Evolutionary conservation across 1,140 invertebrate species (phyloP).

Genomic region (Asbolus verrucosus): DNA sequence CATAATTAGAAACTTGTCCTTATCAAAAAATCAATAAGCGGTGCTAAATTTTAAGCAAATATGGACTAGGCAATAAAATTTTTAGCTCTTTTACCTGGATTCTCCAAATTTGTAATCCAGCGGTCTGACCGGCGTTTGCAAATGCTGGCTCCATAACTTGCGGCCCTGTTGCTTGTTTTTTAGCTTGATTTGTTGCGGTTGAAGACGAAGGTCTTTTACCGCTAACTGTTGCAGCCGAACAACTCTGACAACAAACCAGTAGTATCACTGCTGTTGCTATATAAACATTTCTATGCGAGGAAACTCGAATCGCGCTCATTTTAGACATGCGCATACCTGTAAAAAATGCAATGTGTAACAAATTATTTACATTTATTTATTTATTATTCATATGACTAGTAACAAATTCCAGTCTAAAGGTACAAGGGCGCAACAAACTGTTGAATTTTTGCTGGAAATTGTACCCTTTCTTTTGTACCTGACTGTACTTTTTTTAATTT

Average conservation of each 20-base stretch:
- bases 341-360: too few relatives aligned
- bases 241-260: conserved; percentile 39
- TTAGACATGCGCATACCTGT: conserved; percentile 16
- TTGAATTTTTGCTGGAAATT: too few relatives aligned
- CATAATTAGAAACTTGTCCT: too few relatives aligned
- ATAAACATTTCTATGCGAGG: conserved; percentile 35
- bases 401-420: background rate
- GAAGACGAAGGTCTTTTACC: conserved; percentile 27
- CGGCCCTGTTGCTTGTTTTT: conserved; percentile 14
- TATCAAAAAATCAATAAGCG: conserved; percentile 23
- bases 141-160: conserved; percentile 71
- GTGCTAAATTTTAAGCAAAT: too few relatives aligned
- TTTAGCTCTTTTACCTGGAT: conserved; percentile 70
- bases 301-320: background rate
- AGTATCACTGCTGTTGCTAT: conserved; percentile 35
- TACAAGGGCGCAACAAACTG: too few relatives aligned
- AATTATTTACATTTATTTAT: background rate
- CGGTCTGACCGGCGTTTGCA: conserved; percentile 71
- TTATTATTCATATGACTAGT: background rate
- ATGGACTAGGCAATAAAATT: too few relatives aligned
- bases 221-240: conserved; percentile 33
- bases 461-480: too few relatives aligned
- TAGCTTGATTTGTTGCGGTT: conserved; percentile 11
- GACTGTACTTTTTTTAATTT: background rate
- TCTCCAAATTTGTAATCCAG: conserved; percentile 77